These are phyloP conservation scores for Platynereis dumerilii DNA, from an alignment of 2,888 invertebrate genomes.

Conservation along the genomic window DNA sequence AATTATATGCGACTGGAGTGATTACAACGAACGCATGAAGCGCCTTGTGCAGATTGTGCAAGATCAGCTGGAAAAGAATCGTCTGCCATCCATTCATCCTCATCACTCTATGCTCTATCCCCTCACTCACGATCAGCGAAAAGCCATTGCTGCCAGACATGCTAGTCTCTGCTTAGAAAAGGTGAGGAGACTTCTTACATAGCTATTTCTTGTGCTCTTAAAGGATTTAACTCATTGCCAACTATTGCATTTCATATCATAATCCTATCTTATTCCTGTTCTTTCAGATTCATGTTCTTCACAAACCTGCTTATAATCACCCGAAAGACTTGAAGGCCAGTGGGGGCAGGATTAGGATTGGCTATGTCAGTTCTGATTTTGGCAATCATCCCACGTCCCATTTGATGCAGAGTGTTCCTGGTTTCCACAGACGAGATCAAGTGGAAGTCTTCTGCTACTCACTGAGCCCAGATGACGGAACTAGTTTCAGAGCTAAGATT, in stretches of 20 bases:
- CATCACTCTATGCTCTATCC: conserved; percentile 99
- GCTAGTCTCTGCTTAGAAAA: conserved; percentile 96
- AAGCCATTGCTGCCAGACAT: conserved; percentile 92
- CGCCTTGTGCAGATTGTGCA: conserved; percentile 90
- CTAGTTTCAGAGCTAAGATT: conserved; percentile 94
- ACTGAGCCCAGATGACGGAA: conserved; percentile 93
- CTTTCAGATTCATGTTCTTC: conserved; percentile 81
- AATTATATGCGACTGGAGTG: conserved; percentile 99
- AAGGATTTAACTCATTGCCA: too few species aligned
- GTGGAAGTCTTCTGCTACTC: conserved; percentile 84
- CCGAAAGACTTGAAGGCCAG: conserved; percentile 46
- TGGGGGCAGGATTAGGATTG: conserved; percentile 77
- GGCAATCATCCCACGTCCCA: conserved; percentile 99
- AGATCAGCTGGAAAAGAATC: conserved; percentile 90
- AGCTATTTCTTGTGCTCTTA: too few species aligned
- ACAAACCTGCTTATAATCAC: conserved; percentile 76
- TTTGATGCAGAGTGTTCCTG: conserved; percentile 98
- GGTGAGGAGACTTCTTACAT: too few species aligned
- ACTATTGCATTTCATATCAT: too few species aligned
- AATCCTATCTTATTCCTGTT: too few species aligned
- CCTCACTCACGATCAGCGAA: conserved; percentile 88
- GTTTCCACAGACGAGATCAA: conserved; percentile 79
- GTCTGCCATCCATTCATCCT: conserved; percentile 96
- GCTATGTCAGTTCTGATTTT: conserved; percentile 98
- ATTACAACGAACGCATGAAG: conserved; percentile 93